Base-by-base conservation (phyloP, 2,888 invertebrate species). In the Stenodema calcarata region DNA sequence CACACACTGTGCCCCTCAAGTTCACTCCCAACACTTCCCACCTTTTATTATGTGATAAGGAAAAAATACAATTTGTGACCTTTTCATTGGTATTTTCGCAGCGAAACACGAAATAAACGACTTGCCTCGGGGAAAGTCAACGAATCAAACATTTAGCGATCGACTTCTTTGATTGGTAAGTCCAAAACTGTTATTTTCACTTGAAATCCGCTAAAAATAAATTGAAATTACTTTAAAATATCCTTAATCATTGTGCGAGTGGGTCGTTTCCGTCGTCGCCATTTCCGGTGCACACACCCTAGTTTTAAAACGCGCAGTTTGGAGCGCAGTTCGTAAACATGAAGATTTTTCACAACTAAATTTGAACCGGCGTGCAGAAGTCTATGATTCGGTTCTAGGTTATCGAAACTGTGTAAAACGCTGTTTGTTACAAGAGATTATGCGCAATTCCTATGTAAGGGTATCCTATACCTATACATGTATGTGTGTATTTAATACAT, bases 1-100 rank as follows among this genome's bases (percentile, higher is more conserved):
- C 86, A 41, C 86, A 79, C 86, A 41, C 86, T 50, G 86, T 18
- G 86, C 79, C 62, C 82, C 75, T 75, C 84, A 73, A 84, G 84
- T 84, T 73, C 73, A 84, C 84, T 42, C 42, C 75, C 70, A 28
- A 3, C 84, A 44, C 84, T 42, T 27, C 75, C 84, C 84, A 47
- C 41, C 73, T 73, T 73, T 84, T 44, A 44, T 84, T 73, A 84
- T 84, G 84, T 73, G 84, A 70, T 84, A 41, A 82, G 62, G 41
- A 69, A 69, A 42, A 69, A 42, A 6, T 18, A 62, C 35, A 35
- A 69, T 82, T 41, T 41, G 23, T 82, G 62, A 69, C 69, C 16
- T 44, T 84, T 27, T 28, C 18, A 23, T 69, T 41, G 28, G 30
- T 84, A 12, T 44, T 83, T 27, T 28, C 75, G 44, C 75, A 84